Conservation (phyloP, 2,797 vertebrate genomes). For the Scolopax rusticola region DNA sequence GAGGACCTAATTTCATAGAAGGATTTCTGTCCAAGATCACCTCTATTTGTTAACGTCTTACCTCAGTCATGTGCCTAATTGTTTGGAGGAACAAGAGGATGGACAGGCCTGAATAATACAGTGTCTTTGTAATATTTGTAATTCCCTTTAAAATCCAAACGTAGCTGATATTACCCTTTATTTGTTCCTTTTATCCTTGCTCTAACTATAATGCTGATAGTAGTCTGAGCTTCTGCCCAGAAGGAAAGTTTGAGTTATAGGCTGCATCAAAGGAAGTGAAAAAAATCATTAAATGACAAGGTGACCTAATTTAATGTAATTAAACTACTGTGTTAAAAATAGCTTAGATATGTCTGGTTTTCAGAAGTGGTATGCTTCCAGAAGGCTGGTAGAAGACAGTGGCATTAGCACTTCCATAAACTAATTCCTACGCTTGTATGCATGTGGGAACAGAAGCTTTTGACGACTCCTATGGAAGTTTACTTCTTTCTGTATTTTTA, state of each 20-base stretch:
- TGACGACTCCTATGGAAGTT: not conserved
- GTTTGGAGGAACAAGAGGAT: not conserved
- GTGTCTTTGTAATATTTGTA: not conserved
- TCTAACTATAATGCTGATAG: not conserved
- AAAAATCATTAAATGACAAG: not conserved
- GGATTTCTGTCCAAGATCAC: not conserved
- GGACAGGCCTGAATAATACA: not conserved
- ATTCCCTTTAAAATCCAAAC: not conserved
- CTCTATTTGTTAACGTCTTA: not conserved
- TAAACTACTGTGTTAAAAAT: not conserved
- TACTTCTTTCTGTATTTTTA: not conserved
- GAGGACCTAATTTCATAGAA: not conserved
- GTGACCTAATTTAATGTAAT: constrained; percentile 7
- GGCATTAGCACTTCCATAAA: not conserved
- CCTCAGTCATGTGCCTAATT: not conserved
- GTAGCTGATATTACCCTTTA: not conserved
- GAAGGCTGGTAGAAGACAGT: not conserved
- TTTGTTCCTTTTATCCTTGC: not conserved
- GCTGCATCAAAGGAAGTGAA: not conserved
- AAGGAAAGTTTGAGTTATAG: not conserved
- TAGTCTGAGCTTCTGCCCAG: not conserved
- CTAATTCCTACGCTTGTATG: not conserved
- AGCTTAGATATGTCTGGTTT: not conserved
- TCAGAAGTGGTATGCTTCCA: not conserved
- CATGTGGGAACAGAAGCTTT: not conserved